Evolutionary conservation across 2,113 vertebrate species (phyloP).

Genomic region (Poeciliopsis retropinna): DNA sequence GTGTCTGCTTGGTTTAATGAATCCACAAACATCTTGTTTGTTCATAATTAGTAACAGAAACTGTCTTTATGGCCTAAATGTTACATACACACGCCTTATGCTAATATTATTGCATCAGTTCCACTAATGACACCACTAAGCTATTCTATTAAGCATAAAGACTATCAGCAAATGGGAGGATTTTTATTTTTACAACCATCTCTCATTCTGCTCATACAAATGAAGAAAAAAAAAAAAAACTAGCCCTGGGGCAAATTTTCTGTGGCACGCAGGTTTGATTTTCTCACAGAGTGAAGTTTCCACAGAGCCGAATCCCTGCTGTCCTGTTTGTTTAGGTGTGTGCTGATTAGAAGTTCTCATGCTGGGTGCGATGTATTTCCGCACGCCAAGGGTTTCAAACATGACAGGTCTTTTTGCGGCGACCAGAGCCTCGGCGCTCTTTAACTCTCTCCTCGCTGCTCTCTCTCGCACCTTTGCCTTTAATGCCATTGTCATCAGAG

Average conservation of each 20-base stretch:
- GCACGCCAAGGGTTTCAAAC: conserved; percentile 68
- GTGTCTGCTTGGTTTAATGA: conserved; percentile 16
- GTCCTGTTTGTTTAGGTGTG: conserved; percentile 84
- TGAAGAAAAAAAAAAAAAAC: conserved; percentile 44
- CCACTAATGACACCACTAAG: conserved; percentile 53
- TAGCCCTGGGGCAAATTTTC: conserved; percentile 64
- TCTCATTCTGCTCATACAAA: conserved; percentile 59
- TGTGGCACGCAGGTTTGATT: conserved; percentile 75
- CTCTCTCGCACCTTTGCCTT: conserved; percentile 43
- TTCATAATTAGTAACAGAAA: conserved; percentile 39
- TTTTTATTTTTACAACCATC: conserved; percentile 56
- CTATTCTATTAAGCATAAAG: conserved; percentile 61
- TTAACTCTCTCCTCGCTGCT: conserved; percentile 22
- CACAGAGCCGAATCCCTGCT: conserved; percentile 71
- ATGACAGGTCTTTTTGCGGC: conserved; percentile 73
- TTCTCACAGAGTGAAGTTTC: conserved; percentile 82
- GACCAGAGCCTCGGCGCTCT: conserved; percentile 60
- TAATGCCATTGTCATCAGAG: conserved; percentile 68
- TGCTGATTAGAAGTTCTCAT: conserved; percentile 84
- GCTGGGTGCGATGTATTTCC: conserved; percentile 72
- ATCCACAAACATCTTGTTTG: conserved; percentile 26
- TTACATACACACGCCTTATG: conserved; percentile 46
- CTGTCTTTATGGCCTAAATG: conserved; percentile 20
- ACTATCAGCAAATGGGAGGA: conserved; percentile 35
- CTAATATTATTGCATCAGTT: conserved; percentile 56